Evolutionary conservation across 1,140 invertebrate species (phyloP), one percentile per base, ranked within the genome.

Genomic region (Drosophila willistoni): DNA sequence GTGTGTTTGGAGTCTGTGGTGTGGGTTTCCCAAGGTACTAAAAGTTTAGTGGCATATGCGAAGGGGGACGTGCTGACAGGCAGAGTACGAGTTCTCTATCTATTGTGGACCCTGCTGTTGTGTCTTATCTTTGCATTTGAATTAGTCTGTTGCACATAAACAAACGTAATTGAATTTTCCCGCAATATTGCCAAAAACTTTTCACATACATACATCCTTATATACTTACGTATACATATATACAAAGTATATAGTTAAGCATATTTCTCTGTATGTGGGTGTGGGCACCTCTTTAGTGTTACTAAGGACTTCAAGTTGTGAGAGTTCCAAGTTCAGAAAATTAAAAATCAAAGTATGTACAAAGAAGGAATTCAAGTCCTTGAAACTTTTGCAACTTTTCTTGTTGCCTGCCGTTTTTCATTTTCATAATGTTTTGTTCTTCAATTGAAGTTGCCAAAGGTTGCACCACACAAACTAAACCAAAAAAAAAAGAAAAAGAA

Each of bases 101-200:
- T 74, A 71, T 81, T 69, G 78, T 81, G 42, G 67, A 57, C 57
- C 56, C 19, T 65, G 72, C 55, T 71, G 83, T 44, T 85, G 79
- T 85, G 83, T 71, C 82, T 83, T 86, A 82, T 87, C 84, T 86
- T 87, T 83, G 80, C 81, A 79, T 83, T 79, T 82, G 79, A 83
- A 86, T 83, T 87, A 79, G 85, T 71, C 72, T 63, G 56, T 44
- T 61, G 69, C 54, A 62, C 76, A 86, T 89, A 86, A 87, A 86
- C 68, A 87, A 77, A 75, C 69, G 76, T 79, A 87, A 86, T 86
- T 87, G 83, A 81, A 86, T 86, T 87, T 82, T 39, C 41, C 69
- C 55, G 67, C 72, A 67, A 68, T 65, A 81, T 71, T 51, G 44
- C 44, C 44, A 22, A 51, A 51, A 51, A 51, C 3, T 51, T 51